Evolutionary conservation across 2,888 invertebrate genomes (phyloP).

Genomic region (Philonicus albiceps): DNA sequence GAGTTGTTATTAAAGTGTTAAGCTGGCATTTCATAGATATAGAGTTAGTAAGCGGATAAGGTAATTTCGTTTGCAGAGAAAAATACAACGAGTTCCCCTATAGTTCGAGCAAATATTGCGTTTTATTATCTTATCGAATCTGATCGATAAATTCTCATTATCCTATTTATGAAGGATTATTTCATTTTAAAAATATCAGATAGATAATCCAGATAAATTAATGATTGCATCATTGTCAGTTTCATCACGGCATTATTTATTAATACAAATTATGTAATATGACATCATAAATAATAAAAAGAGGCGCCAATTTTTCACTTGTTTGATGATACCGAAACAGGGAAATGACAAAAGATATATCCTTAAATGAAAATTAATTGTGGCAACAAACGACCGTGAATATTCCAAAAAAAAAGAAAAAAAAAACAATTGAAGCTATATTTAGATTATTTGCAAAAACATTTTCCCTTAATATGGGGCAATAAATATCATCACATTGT

Average conservation of each 20-base stretch:
- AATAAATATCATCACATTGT: conserved; percentile 22
- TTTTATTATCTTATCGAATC: neutral
- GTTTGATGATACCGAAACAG: neutral
- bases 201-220: neutral
- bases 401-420: too few species aligned
- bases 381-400: neutral
- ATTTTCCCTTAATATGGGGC: neutral
- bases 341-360: neutral
- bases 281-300: neutral
- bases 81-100: neutral
- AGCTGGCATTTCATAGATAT: neutral
- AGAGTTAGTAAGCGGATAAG: neutral
- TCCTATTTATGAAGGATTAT: neutral
- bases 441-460: neutral
- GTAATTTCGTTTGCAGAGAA: neutral
- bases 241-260: neutral
- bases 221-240: neutral
- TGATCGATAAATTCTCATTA: neutral
- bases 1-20: neutral
- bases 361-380: neutral
- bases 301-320: neutral
- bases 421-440: neutral
- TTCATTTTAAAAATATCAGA: neutral
- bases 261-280: neutral
- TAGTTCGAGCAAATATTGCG: neutral